Evolutionary conservation across 2,797 vertebrate species (phyloP), one percentile per base, ranked within the genome.

Genomic region (Gambelia wislizenii): DNA sequence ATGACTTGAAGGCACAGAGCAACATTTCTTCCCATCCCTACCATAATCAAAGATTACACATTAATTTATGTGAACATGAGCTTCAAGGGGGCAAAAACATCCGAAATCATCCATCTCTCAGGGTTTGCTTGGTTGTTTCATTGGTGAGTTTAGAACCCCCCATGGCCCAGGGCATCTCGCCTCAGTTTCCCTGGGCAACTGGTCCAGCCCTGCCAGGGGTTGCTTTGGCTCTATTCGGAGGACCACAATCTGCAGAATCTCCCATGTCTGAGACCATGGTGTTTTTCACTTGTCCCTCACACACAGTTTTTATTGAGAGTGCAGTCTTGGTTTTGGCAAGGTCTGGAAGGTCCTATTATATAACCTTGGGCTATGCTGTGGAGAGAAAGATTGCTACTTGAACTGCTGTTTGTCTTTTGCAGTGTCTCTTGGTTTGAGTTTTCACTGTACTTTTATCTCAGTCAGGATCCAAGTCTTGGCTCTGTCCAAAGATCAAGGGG

Each of bases 281-380:
- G 33, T 30, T 86, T 88, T 92, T 42, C 77, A 87, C 84, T 89
- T 93, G 91, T 92, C 88, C 70, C 90, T 90, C 85, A 49, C n/a
- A 75, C 85, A 92, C 49, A 86, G 42, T 72, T 95, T 30, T 95
- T 92, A 92, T 64, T 89, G 89, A 90, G 81, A 94, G 85, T 93
- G 90, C 89, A 91, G 33, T 70, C 69, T 33, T 91, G 75, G 59
- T 90, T 95, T 94, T 91, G 89, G 89, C 61, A 87, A n/a, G n/a
- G n/a, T 75, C 89, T 27, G 82, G 39, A 69, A 85, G 76, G 86
- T 87, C 80, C 30, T 91, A 94, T 96, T 94, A 76, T 93, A 94
- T 36, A 94, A 72, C 67, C 70, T 93, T 93, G 1, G 20, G 39
- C 86, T 94, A 44, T 70, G 86, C 89, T 93, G 33, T 78, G 93